Conservation (phyloP, 2,888 invertebrate genomes). For the Epirrita christyi region DNA sequence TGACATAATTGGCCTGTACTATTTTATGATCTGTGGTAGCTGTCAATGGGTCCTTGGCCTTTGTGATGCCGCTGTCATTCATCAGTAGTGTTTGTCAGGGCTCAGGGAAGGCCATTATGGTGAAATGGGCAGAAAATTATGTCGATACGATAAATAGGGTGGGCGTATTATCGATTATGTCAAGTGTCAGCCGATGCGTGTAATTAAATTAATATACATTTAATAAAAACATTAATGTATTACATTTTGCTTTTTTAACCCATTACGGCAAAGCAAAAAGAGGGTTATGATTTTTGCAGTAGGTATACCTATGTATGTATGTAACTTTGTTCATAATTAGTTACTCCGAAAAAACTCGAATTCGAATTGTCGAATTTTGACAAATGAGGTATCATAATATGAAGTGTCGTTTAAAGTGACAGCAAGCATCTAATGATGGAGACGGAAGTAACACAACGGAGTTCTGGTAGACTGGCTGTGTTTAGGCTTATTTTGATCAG, state of each 20-base stretch:
- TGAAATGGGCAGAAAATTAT: conserved; percentile 77
- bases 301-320: too few relatives aligned
- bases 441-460: too few relatives aligned
- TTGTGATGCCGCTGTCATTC: conserved; percentile 73
- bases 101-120: conserved; percentile 60
- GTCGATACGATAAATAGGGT: conserved; percentile 65
- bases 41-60: conserved; percentile 71
- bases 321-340: too few relatives aligned
- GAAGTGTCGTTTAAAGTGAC: too few relatives aligned
- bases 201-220: conserved; percentile 49
- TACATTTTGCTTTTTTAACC: conserved; percentile 6
- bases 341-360: too few relatives aligned
- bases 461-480: too few relatives aligned
- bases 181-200: conserved; percentile 47
- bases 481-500: too few relatives aligned
- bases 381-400: too few relatives aligned
- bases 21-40: conserved; percentile 42
- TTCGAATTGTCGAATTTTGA: too few relatives aligned
- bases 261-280: conserved; percentile 5
- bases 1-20: conserved; percentile 61
- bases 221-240: conserved; percentile 8
- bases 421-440: too few relatives aligned
- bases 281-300: too few relatives aligned
- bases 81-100: conserved; percentile 71
- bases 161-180: conserved; percentile 71